Base-by-base conservation (phyloP, 2,113 vertebrate genomes). In the Sciurus niger region DNA sequence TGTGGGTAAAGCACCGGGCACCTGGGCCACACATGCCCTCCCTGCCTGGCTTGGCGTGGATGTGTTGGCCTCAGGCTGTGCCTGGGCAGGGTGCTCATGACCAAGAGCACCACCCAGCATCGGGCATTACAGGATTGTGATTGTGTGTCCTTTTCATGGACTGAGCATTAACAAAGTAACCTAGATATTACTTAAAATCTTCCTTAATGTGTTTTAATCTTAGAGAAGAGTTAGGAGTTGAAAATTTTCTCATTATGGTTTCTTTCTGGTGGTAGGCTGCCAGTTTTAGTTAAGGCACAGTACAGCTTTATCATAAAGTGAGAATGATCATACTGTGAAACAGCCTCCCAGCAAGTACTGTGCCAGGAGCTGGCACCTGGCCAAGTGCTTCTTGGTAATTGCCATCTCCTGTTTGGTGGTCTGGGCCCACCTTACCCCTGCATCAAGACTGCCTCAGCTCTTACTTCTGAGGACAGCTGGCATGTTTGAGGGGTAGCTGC, bases 11-110 rank as follows among this genome's bases (percentile, higher is more conserved):
- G 43, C 37, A 60, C 40, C 18, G 20, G 48, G n/a, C 46, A n/a
- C 12, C 84, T 30, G 17, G 25, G 48, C 40, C 40, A 40, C 0
- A 0, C 11, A 4, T 17, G 5, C 34, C 63, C 67, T 1, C 0
- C 8, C 32, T 58, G 11, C 16, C 43, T 37, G 1, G 32, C 25
- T 18, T 1, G 20, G 17, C 1, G 17, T 40, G 48, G 17, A 18
- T 6, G 1, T 4, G 76, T 16, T 7, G 11, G 60, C 46, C 32
- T 3, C 18, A 4, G 9, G 2, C 53, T n/a, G 34, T 68, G 43
- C 73, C 72, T 24, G 14, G 6, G 8, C 22, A 6, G 48, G 84
- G 32, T 30, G 4, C 43, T 63, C 1, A 30, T 48, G 43, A 24
- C 67, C 40, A 10, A 28, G 30, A 72, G 9, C 40, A 16, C 32